phyloP scores from a whole-genome alignment of 2,113 vertebrate genomes.

The Lophotis ruficrista region DNA sequence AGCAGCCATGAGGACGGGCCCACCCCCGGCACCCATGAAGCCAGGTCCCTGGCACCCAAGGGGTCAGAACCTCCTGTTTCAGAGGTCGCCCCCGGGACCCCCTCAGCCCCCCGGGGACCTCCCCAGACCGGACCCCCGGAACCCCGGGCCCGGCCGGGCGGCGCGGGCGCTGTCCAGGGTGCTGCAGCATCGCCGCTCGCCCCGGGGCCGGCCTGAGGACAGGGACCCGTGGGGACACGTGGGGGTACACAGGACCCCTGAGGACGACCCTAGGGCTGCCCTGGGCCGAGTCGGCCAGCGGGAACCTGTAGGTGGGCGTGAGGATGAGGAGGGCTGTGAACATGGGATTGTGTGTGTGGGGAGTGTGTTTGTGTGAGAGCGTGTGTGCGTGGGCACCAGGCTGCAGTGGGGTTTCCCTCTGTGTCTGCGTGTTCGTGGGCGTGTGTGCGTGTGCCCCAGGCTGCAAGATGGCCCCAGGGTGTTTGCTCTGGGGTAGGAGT shows the following conservation, averaged over 20 bases:
- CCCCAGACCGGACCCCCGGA: background rate
- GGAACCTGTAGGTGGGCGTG: no score
- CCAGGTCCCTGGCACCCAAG: no score
- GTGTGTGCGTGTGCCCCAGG: background rate
- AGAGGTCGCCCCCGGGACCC: accelerated
- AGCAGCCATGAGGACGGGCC: background rate
- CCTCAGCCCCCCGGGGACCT: no score
- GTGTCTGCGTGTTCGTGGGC: background rate
- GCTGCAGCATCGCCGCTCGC: background rate
- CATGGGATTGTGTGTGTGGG: no score
- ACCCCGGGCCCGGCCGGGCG: accelerated
- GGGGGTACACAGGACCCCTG: background rate
- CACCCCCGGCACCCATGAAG: background rate
- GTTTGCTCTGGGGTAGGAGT: background rate
- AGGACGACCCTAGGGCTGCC: background rate
- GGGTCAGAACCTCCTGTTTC: background rate
- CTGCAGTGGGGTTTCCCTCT: background rate
- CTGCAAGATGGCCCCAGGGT: background rate
- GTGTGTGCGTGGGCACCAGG: no score
- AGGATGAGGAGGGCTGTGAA: background rate
- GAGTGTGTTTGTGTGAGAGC: no score
- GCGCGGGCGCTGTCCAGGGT: background rate
- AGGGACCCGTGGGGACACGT: conserved; percentile 13
- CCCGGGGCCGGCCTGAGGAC: background rate
- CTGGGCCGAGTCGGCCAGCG: accelerated